These are phyloP conservation scores for Atopsyche davidsoni DNA, from an alignment of 1,140 invertebrate species.

Conservation along the genomic window DNA sequence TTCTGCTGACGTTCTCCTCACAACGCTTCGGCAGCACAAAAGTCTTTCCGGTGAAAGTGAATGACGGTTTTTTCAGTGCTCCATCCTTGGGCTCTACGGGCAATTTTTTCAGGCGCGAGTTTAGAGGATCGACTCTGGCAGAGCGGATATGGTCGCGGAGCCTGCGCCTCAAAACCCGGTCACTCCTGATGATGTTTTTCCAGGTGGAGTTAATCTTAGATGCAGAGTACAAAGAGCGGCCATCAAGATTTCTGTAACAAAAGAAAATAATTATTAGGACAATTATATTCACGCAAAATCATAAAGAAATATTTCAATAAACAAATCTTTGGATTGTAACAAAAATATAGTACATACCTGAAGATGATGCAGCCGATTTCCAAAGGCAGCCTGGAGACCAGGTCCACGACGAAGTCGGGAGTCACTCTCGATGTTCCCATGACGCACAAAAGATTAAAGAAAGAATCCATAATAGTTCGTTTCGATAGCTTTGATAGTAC, in stretches of 20 bases:
- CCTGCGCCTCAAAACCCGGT: background rate
- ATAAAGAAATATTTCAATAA: background rate
- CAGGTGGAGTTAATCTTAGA: background rate
- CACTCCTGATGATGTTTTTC: conserved; percentile 8
- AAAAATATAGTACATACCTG: background rate
- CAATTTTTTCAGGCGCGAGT: too few relatives aligned
- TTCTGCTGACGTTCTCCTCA: too few relatives aligned
- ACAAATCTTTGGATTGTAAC: background rate
- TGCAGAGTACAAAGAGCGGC: conserved; percentile 6
- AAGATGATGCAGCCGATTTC: conserved; percentile 5
- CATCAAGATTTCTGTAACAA: conserved; percentile 13
- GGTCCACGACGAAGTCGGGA: background rate
- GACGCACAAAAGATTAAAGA: background rate
- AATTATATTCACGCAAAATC: background rate
- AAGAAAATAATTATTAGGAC: background rate
- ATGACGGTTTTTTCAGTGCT: too few relatives aligned
- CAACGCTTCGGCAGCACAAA: too few relatives aligned
- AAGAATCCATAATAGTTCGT: conserved; percentile 1
- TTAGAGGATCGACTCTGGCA: conserved; percentile 9
- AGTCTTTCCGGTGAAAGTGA: too few relatives aligned
- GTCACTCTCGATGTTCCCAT: background rate
- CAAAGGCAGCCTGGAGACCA: background rate
- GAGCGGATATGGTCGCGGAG: background rate
- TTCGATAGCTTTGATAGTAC: background rate
- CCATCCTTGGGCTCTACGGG: too few relatives aligned